phyloP scores from a whole-genome alignment of 2,113 vertebrate species.

The Sander vitreus region DNA sequence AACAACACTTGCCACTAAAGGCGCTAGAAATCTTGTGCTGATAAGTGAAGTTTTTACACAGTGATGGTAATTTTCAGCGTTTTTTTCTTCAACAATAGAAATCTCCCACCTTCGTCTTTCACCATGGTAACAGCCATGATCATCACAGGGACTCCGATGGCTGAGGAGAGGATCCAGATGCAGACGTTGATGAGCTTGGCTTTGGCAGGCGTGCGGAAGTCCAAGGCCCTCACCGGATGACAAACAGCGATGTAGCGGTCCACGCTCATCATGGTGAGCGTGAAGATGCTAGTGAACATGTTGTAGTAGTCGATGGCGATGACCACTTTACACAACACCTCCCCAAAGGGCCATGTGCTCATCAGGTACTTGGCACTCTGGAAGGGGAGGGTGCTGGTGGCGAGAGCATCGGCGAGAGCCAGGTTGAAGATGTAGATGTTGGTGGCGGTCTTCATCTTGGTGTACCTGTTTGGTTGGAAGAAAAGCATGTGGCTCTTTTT shows the following conservation, averaged over 20 bases:
- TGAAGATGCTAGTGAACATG: slow-evolving; percentile 99
- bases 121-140: slow-evolving; percentile 90
- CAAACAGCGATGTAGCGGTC: slow-evolving; percentile 97
- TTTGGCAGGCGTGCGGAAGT: slow-evolving; percentile 94
- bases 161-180: slow-evolving; percentile 96
- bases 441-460: slow-evolving; percentile 98
- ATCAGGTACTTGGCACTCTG: slow-evolving; percentile 97
- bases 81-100: neutral
- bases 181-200: slow-evolving; percentile 97
- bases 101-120: slow-evolving; percentile 85
- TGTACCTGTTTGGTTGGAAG: slow-evolving; percentile 87
- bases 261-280: slow-evolving; percentile 98
- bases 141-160: slow-evolving; percentile 94
- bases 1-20: slow-evolving; percentile 14
- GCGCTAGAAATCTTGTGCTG: neutral
- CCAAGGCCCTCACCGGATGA: slow-evolving; percentile 93
- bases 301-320: slow-evolving; percentile 99
- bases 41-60: slow-evolving; percentile 6
- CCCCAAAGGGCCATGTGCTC: slow-evolving; percentile 95
- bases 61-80: neutral
- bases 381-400: slow-evolving; percentile 97
- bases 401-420: slow-evolving; percentile 92
- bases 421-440: slow-evolving; percentile 99
- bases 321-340: slow-evolving; percentile 91
- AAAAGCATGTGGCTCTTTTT: neutral